Conservation (phyloP, 2,113 vertebrate species). For the Mormoops blainvillei region DNA sequence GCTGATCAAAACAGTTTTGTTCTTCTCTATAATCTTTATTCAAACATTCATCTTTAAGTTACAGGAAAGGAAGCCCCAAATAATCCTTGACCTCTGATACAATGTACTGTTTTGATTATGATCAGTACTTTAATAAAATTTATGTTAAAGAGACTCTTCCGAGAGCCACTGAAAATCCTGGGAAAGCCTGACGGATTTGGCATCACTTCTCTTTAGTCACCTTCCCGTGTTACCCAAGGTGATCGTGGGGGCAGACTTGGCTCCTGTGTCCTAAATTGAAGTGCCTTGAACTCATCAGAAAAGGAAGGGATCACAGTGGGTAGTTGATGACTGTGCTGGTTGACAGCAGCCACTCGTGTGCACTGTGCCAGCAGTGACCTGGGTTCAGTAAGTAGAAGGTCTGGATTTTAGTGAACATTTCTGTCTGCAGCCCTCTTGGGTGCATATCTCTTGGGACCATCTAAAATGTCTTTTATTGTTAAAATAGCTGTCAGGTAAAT, state of each 20-base stretch:
- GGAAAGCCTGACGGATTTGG: background rate
- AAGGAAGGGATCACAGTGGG: accelerated
- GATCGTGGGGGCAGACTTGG: accelerated
- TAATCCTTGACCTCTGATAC: background rate
- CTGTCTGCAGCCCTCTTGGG: background rate
- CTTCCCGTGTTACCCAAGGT: background rate
- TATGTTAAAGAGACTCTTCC: constrained; percentile 20
- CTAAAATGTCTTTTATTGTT: background rate
- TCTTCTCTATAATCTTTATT: background rate
- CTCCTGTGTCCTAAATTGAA: background rate
- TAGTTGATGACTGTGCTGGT: background rate
- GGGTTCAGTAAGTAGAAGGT: background rate
- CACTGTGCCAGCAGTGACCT: background rate
- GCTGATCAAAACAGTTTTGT: background rate
- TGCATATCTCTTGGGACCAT: background rate
- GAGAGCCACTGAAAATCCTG: background rate
- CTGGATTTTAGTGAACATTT: background rate
- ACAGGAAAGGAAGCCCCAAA: background rate
- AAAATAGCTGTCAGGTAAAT: background rate
- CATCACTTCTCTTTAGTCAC: background rate
- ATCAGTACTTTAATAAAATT: background rate
- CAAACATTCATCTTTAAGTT: background rate
- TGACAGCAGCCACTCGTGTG: background rate
- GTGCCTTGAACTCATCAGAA: background rate
- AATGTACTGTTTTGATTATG: constrained; percentile 13